Evolutionary conservation across 2,888 invertebrate genomes (phyloP), one percentile per base, ranked within the genome.

Genomic region (Pediacus dermestoides): DNA sequence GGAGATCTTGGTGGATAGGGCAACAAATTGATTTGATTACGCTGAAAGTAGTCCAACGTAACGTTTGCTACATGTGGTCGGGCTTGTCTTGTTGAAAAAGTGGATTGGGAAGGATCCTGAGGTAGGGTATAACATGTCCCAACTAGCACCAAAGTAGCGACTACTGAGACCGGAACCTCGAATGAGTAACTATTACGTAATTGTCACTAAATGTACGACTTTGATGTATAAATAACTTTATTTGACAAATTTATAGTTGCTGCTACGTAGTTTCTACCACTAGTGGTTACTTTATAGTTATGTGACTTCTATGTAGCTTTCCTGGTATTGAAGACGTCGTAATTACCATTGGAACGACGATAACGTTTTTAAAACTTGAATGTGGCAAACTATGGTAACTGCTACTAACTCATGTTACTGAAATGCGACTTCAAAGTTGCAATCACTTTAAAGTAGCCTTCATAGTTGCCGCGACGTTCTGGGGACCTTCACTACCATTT

Each of bases 81-180:
- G n/a, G n/a, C n/a, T n/a, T n/a, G n/a, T n/a, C n/a, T n/a, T n/a
- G n/a, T n/a, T n/a, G n/a, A n/a, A n/a, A n/a, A n/a, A n/a, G n/a
- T n/a, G n/a, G n/a, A n/a, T n/a, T n/a, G n/a, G n/a, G n/a, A n/a
- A n/a, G n/a, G n/a, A n/a, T n/a, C n/a, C n/a, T n/a, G n/a, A n/a
- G n/a, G n/a, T n/a, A n/a, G n/a, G n/a, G n/a, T n/a, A n/a, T n/a
- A n/a, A n/a, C n/a, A 6, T 18, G n/a, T 18, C 30, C 30, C 30
- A 30, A 30, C 6, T 7, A 30, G 30, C 30, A 30, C 11, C 30
- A 30, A 30, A 30, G 30, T 30, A n/a, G 15, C 30, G 30, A 14
- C 7, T 11, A 30, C 30, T 30, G 11, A 14, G 15, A 30, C 11
- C n/a, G 30, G 14, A 30, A 30, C 30, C 13, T 30, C 13, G 30